phyloP scores from a whole-genome alignment of 1,140 invertebrate species.

The Eulimnadia texana region DNA sequence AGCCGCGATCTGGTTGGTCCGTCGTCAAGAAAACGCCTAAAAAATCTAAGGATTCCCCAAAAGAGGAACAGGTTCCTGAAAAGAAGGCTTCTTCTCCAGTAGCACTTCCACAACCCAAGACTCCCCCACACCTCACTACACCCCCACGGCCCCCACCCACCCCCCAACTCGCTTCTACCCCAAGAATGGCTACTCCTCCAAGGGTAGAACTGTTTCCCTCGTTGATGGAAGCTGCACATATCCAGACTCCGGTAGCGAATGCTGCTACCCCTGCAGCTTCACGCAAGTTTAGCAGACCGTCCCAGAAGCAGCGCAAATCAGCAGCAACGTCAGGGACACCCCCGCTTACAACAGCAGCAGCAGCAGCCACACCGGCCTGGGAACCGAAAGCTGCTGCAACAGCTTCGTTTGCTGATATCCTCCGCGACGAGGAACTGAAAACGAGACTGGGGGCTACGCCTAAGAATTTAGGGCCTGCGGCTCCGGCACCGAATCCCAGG shows the following conservation, averaged over 20 bases:
- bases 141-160: too few species aligned
- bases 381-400: neutral
- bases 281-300: slow-evolving; percentile 36
- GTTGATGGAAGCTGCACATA: slow-evolving; percentile 25
- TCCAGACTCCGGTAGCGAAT: slow-evolving; percentile 25
- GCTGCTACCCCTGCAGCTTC: slow-evolving; percentile 22
- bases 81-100: neutral
- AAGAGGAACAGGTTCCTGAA: neutral
- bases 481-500: neutral
- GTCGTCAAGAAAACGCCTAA: neutral
- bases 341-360: neutral
- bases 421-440: neutral
- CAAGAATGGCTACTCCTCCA: too few species aligned
- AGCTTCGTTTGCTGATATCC: neutral
- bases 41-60: neutral
- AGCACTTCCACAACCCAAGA: neutral
- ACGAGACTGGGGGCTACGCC: neutral
- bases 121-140: neutral
- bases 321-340: slow-evolving; percentile 17
- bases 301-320: slow-evolving; percentile 43
- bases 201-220: neutral
- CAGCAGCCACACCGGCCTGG: neutral
- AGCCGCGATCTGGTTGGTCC: neutral
- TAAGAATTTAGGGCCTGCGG: neutral
- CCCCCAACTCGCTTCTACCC: too few species aligned